Conservation (phyloP, 2,888 invertebrate species). For the Philonicus albiceps region DNA sequence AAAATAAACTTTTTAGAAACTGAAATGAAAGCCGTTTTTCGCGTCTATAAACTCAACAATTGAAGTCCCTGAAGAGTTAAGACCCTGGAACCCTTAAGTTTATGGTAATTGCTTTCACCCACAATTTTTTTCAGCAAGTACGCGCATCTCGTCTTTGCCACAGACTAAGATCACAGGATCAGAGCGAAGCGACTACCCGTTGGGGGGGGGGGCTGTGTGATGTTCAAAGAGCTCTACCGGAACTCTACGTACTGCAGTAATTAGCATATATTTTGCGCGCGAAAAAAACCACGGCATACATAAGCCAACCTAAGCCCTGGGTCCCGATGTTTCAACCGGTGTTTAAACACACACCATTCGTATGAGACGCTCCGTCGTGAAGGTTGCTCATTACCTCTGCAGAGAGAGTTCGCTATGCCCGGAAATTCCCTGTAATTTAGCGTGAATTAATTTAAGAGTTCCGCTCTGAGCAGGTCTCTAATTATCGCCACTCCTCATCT, state of each 20-base stretch:
- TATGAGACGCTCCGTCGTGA: background rate
- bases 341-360: too few species aligned
- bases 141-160: background rate
- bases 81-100: background rate
- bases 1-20: background rate
- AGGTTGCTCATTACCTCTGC: background rate
- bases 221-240: background rate
- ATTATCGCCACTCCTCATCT: constrained; percentile 11
- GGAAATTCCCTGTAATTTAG: background rate
- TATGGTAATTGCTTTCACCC: background rate
- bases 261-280: background rate
- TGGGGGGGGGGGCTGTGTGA: background rate
- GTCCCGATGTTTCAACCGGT: background rate
- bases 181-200: background rate
- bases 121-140: too few species aligned
- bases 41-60: background rate
- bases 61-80: background rate
- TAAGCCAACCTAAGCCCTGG: background rate
- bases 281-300: background rate
- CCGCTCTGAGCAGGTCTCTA: background rate
- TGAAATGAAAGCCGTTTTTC: background rate
- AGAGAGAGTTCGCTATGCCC: background rate
- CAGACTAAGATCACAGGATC: background rate
- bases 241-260: background rate
- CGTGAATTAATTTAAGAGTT: constrained; percentile 6